Evolutionary conservation across 1,140 invertebrate species (phyloP).

Genomic region (Drosophila willistoni): DNA sequence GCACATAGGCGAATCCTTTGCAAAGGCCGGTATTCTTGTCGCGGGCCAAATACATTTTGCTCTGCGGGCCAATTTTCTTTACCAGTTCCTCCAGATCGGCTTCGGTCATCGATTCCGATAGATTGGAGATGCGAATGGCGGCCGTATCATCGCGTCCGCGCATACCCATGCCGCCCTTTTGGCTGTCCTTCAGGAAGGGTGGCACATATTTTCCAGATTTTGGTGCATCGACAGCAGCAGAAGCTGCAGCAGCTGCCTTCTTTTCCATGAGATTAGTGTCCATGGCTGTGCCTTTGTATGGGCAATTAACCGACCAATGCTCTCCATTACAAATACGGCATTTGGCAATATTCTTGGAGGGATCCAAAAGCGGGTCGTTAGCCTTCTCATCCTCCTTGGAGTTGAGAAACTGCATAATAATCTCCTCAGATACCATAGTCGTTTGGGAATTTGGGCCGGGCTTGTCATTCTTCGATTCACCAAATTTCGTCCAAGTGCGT

Average conservation of each 20-base stretch:
- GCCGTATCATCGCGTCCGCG: slow-evolving; percentile 90
- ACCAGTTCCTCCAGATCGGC: slow-evolving; percentile 98
- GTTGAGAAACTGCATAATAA: slow-evolving; percentile 96
- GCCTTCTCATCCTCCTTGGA: slow-evolving; percentile 93
- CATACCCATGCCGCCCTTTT: slow-evolving; percentile 88
- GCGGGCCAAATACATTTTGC: slow-evolving; percentile 94
- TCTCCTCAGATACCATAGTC: slow-evolving; percentile 97
- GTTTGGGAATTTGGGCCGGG: slow-evolving; percentile 98
- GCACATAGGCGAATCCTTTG: slow-evolving; percentile 98
- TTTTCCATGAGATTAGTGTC: slow-evolving; percentile 85
- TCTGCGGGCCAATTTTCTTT: slow-evolving; percentile 85
- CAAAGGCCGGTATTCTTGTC: slow-evolving; percentile 93
- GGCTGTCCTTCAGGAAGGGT: slow-evolving; percentile 93
- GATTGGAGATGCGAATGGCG: slow-evolving; percentile 98
- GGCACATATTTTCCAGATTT: slow-evolving; percentile 91
- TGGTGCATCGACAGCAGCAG: slow-evolving; percentile 80
- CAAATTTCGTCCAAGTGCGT: slow-evolving; percentile 98
- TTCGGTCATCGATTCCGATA: slow-evolving; percentile 98
- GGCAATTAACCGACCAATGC: slow-evolving; percentile 98
- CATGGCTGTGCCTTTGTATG: slow-evolving; percentile 95
- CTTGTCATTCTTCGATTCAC: slow-evolving; percentile 93
- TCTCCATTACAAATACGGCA: slow-evolving; percentile 98
- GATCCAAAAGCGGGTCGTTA: slow-evolving; percentile 88
- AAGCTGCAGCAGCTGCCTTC: slow-evolving; percentile 72
- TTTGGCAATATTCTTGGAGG: slow-evolving; percentile 89